Percentiles rank a stretch among this genome's conserved stretches.
Conservation (phyloP, 2,113 vertebrate species). For the Peromyscus maniculatus region DNA sequence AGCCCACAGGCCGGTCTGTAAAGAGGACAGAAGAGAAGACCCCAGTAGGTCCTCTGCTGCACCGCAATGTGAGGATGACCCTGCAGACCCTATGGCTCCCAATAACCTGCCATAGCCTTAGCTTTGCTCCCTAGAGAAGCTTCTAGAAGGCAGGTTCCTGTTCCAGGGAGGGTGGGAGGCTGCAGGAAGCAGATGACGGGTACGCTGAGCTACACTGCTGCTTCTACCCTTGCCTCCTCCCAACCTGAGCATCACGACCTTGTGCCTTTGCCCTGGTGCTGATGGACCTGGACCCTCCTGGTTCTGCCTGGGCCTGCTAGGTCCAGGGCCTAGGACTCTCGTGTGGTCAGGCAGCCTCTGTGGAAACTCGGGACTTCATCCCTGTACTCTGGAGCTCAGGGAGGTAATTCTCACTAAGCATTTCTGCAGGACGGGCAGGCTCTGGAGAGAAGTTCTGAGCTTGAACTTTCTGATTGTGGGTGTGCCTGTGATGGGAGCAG, state of each 20-base stretch:
- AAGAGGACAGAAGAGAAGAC: background rate
- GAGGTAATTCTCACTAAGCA: background rate
- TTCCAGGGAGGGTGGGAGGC: background rate
- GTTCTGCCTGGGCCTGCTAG: background rate
- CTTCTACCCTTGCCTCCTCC: background rate
- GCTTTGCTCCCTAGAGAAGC: background rate
- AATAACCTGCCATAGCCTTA: background rate
- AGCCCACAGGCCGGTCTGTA: too few relatives aligned
- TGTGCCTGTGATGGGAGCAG: background rate
- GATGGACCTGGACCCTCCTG: background rate
- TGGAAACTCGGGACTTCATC: background rate
- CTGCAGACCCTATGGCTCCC: background rate
- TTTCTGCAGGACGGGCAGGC: background rate
- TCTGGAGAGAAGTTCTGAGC: background rate
- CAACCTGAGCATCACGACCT: background rate
- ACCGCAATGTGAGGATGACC: background rate
- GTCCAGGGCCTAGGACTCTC: background rate
- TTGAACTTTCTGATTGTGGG: background rate
- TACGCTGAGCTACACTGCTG: too few relatives aligned
- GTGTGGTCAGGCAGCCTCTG: background rate
- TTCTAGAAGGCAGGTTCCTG: background rate
- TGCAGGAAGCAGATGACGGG: background rate
- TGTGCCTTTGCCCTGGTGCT: too few relatives aligned
- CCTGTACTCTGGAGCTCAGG: too few relatives aligned
- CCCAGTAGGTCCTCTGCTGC: background rate